Evolutionary conservation across 2,113 vertebrate species (phyloP), one percentile per base, ranked within the genome.

Genomic region (Dicentrarchus labrax): DNA sequence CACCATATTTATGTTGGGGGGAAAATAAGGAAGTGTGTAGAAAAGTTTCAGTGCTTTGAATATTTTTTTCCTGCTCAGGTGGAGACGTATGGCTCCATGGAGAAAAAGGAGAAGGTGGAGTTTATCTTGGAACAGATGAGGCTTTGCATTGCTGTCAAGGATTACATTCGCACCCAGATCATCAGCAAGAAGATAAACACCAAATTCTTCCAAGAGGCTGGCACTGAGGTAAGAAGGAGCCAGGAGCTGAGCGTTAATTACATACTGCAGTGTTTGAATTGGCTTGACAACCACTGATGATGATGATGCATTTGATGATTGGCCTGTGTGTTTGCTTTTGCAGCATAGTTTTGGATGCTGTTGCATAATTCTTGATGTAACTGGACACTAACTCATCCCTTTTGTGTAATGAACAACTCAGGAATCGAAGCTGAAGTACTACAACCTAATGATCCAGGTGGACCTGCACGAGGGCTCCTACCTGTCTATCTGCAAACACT

Each of bases 121-220:
- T 99, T 99, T 82, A 99, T 99, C 89, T 91, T 99, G 94, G 98
- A 99, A 89, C 98, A 99, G 90, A 99, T 99, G 98, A 97, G 98
- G 87, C 96, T 99, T 81, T 99, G 98, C 91, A 93, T 99, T 24
- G 98, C 98, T 30, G 98, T 99, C 56, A 99, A 99, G 85, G 98
- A 99, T 91, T 99, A 99, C 80, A 98, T 99, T 88, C 97, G 98
- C 50, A 99, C 98, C 48, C 98, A 99, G 86, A 99, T 99, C 93
- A 99, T 99, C 92, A 99, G 98, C 96, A 99, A 99, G 96, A 99
- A 99, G 95, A 99, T 99, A 59, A 99, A 98, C 88, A 99, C 98
- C 73, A 99, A 99, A 78, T 99, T 99, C 92, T 99, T 99, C 91
- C 96, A 98, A 86, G 98, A 99, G 82, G 98, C 99, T 59, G 98